A percentile compares a stretch with the other conserved stretches of the same genome.
Evolutionary conservation across 2,797 vertebrate species (phyloP).

Genomic region (Parauchenoglanis ngamensis): DNA sequence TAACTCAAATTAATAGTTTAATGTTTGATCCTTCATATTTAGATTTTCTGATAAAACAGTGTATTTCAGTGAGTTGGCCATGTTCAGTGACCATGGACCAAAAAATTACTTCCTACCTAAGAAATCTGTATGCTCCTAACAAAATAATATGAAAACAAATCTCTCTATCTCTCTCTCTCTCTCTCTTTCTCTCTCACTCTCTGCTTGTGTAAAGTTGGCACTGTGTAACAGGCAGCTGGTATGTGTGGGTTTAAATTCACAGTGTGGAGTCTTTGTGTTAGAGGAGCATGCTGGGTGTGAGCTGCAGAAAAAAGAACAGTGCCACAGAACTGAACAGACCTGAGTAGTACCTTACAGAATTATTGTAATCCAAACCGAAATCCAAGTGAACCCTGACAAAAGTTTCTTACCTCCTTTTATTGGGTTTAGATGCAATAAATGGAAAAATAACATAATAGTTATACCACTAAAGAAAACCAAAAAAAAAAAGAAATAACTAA

Average conservation of each 20-base stretch:
- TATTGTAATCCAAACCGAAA: background rate
- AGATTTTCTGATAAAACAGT: background rate
- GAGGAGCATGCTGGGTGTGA: conserved; percentile 44
- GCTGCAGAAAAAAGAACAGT: conserved; percentile 46
- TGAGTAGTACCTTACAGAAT: conserved; percentile 13
- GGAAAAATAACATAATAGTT: background rate
- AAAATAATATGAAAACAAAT: background rate
- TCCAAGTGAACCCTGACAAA: background rate
- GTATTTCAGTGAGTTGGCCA: background rate
- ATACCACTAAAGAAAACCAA: background rate
- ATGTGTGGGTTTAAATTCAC: conserved; percentile 57
- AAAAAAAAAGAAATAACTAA: background rate
- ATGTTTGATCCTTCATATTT: background rate
- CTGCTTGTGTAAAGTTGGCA: conserved; percentile 37
- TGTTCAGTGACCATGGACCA: background rate
- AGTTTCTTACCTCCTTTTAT: background rate
- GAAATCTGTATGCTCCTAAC: background rate
- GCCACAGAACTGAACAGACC: background rate
- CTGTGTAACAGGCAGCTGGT: conserved; percentile 54
- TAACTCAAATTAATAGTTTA: background rate
- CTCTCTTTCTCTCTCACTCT: background rate
- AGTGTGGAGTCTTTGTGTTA: conserved; percentile 51
- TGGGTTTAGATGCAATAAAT: background rate
- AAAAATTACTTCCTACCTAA: background rate
- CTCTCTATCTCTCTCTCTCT: background rate